Percentiles rank a stretch among this genome's conserved stretches.
These are phyloP conservation scores for Eupithecia insigniata DNA, from an alignment of 2,888 invertebrate genomes.

Conservation along the genomic window DNA sequence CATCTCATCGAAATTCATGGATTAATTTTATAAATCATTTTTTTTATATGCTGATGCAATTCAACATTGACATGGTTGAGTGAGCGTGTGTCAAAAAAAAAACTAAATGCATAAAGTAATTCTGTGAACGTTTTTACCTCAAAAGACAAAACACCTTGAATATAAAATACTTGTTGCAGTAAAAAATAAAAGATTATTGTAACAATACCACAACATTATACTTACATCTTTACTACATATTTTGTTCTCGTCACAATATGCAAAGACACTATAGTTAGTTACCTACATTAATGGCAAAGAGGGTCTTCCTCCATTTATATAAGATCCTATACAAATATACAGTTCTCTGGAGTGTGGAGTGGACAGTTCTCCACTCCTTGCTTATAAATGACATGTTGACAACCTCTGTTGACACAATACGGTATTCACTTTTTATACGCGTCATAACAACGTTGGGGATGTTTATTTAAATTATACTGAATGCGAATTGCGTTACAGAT, in stretches of 20 bases:
- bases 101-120: constrained; percentile 16
- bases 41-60: constrained; percentile 40
- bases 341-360: constrained; percentile 24
- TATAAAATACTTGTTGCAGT: constrained; percentile 11
- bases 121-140: constrained; percentile 13
- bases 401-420: constrained; percentile 22
- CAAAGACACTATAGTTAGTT: constrained; percentile 14
- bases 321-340: constrained; percentile 36
- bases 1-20: constrained; percentile 43
- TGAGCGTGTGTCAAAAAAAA: constrained; percentile 18
- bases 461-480: constrained; percentile 4
- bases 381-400: constrained; percentile 39
- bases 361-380: constrained; percentile 36
- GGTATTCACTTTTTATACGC: constrained; percentile 29
- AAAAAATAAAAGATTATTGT: constrained; percentile 20
- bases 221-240: constrained; percentile 30
- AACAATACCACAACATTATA: constrained; percentile 30
- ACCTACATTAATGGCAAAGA: constrained; percentile 31
- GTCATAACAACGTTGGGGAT: constrained; percentile 13
- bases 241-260: constrained; percentile 21
- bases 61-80: constrained; percentile 41
- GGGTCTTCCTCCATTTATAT: constrained; percentile 24
- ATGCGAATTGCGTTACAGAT: background rate
- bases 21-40: constrained; percentile 29
- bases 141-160: constrained; percentile 21